A percentile compares a stretch with the other conserved stretches of the same genome.
Evolutionary conservation across 2,797 vertebrate species (phyloP).

Genomic region (Coracias cyanogaster): DNA sequence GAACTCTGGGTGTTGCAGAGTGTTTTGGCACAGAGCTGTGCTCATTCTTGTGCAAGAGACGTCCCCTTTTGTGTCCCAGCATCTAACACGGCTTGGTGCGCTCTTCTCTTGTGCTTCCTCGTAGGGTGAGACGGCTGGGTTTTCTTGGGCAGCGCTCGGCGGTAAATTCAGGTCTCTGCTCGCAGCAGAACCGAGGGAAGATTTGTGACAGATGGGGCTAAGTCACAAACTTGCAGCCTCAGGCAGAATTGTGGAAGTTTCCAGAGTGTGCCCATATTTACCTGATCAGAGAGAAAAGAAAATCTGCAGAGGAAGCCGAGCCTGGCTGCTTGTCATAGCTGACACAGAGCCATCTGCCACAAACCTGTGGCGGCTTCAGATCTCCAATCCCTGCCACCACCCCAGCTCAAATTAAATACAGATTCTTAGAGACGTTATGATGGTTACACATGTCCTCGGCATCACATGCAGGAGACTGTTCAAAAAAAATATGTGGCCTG

Average conservation of each 20-base stretch:
- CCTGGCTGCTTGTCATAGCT: conserved; percentile 95
- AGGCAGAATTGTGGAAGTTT: conserved; percentile 90
- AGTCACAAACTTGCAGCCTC: conserved; percentile 95
- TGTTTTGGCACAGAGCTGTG: neutral
- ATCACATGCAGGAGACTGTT: conserved; percentile 91
- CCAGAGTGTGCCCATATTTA: conserved; percentile 94
- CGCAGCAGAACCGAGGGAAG: conserved; percentile 87
- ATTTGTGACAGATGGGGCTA: conserved; percentile 96
- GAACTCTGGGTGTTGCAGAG: neutral
- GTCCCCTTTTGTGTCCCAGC: conserved; percentile 23
- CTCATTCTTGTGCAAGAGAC: neutral
- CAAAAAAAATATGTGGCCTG: conserved; percentile 85
- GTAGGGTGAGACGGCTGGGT: conserved; percentile 86
- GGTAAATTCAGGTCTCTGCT: conserved; percentile 89
- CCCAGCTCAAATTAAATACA: conserved; percentile 90
- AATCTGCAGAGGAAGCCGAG: conserved; percentile 90
- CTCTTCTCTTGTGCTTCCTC: conserved; percentile 66
- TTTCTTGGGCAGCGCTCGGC: conserved; percentile 89
- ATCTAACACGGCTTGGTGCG: conserved; percentile 42
- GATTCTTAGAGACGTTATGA: conserved; percentile 89
- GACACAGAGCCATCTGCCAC: conserved; percentile 97
- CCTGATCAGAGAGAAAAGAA: conserved; percentile 93
- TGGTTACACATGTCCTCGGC: conserved; percentile 92
- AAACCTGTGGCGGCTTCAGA: conserved; percentile 95
- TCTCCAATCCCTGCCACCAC: conserved; percentile 85